phyloP scores from a whole-genome alignment of 2,888 invertebrate species.

The Amblyteles armatorius region DNA sequence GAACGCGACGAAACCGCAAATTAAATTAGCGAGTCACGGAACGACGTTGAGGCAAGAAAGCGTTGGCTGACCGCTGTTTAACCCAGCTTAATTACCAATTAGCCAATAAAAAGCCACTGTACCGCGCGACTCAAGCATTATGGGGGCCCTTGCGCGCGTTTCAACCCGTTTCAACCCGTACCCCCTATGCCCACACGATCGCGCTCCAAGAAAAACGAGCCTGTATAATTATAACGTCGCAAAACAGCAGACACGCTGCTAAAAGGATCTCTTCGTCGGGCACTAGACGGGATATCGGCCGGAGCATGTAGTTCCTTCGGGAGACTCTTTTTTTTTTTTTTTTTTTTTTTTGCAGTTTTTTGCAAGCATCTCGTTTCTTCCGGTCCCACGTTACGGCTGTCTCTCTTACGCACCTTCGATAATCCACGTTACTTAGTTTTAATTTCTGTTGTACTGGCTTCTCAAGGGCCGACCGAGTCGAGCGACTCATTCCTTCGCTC shows the following conservation, averaged over 20 bases:
- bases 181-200: slow-evolving; percentile 73
- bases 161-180: slow-evolving; percentile 50
- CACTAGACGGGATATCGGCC: slow-evolving; percentile 60
- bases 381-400: slow-evolving; percentile 28
- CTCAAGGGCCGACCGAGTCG: not conserved
- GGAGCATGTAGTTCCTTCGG: slow-evolving; percentile 7
- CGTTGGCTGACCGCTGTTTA: slow-evolving; percentile 82
- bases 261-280: slow-evolving; percentile 71
- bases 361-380: slow-evolving; percentile 50
- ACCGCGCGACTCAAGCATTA: slow-evolving; percentile 68
- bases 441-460: slow-evolving; percentile 1
- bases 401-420: slow-evolving; percentile 25
- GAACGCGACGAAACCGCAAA: slow-evolving; percentile 83
- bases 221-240: slow-evolving; percentile 82
- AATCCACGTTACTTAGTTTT: slow-evolving; percentile 45
- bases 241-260: slow-evolving; percentile 79
- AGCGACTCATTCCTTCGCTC: not conserved
- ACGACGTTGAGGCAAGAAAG: slow-evolving; percentile 81
- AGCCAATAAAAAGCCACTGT: slow-evolving; percentile 81
- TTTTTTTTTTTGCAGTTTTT: slow-evolving; percentile 57
- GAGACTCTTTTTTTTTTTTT: slow-evolving; percentile 48
- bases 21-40: slow-evolving; percentile 82
- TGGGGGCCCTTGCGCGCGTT: slow-evolving; percentile 53
- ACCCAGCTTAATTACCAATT: slow-evolving; percentile 83
- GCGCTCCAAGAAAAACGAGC: slow-evolving; percentile 78